Evolutionary conservation across 2,797 vertebrate genomes (phyloP), one percentile per base, ranked within the genome.

Genomic region (Natrix natrix): DNA sequence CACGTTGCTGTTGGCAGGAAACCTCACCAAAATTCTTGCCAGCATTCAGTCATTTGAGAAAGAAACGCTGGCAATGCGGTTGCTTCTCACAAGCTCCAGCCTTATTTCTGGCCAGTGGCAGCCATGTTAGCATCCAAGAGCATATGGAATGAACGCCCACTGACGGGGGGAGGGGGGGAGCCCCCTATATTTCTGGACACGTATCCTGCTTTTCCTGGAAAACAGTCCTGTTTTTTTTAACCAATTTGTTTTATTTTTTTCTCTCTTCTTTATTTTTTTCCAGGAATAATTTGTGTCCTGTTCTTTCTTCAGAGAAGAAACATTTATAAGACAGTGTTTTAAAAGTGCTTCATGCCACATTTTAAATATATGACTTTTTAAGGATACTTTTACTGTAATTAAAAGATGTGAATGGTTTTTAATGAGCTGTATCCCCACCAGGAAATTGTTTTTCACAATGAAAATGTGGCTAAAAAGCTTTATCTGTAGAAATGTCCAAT

Each of bases 41-140:
- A 69, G 87, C 94, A 60, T 92, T 90, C 89, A 95, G 93, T 59
- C 89, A 92, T 89, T 55, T 87, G 91, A 14, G 2, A 61, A 89
- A 61, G 88, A 63, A 93, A 89, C 69, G 12, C 16, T 95, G 94
- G 93, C 90, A 94, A 32, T 10, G 1, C 55, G 32, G 94, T 96
- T 97, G 95, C 96, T 97, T 97, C 96, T 97, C 92, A 94, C 94
- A 93, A 60, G 0, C 92, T 83, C 94, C 94, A 93, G 96, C 94
- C 95, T 96, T 97, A 94, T 87, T 88, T 92, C 94, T 94, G 89
- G 93, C 83, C 93, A 94, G 91, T 95, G 96, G 94, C 96, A 97
- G 95, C 94, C 94, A 96, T 95, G 96, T 97, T 96, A 95, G 92
- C 92, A 95, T 96, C 96, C 96, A 95, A 94, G 37, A 22, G 74